Evolutionary conservation across 2,113 vertebrate genomes (phyloP).

Genomic region (Anas platyrhynchos): DNA sequence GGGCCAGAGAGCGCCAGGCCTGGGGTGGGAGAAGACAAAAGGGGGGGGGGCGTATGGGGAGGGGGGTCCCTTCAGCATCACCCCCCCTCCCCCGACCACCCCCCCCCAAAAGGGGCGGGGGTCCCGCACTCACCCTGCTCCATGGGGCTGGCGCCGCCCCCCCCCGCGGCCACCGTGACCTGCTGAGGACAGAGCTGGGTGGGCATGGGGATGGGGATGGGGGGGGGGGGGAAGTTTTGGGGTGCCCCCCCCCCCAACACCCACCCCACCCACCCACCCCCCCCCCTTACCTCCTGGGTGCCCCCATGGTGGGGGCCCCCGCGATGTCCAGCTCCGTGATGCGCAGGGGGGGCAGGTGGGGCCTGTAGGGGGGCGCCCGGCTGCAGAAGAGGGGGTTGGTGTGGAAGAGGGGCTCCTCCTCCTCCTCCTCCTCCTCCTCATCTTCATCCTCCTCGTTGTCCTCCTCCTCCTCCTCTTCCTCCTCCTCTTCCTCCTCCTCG

Average conservation of each 20-base stretch:
- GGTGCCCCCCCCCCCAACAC: too few species aligned
- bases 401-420: slow-evolving; percentile 2
- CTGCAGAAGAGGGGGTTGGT: background rate
- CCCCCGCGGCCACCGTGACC: background rate
- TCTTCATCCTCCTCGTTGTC: background rate
- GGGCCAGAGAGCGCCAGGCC: background rate
- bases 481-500: background rate
- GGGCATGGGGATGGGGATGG: background rate
- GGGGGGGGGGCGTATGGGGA: background rate
- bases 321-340: background rate
- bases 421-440: background rate
- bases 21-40: background rate
- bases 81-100: too few species aligned
- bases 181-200: background rate
- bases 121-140: background rate
- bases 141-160: background rate
- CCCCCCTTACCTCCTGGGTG: background rate
- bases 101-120: background rate
- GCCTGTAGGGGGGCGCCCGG: background rate
- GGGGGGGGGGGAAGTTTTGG: too few species aligned
- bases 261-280: too few species aligned
- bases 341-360: background rate
- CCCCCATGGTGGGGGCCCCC: background rate
- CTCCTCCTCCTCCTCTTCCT: background rate
- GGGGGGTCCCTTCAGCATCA: background rate